A percentile compares a stretch with the other conserved stretches of the same genome.
These are phyloP conservation scores for Leptopilina syphax DNA, from an alignment of 2,888 invertebrate species.

Conservation along the genomic window DNA sequence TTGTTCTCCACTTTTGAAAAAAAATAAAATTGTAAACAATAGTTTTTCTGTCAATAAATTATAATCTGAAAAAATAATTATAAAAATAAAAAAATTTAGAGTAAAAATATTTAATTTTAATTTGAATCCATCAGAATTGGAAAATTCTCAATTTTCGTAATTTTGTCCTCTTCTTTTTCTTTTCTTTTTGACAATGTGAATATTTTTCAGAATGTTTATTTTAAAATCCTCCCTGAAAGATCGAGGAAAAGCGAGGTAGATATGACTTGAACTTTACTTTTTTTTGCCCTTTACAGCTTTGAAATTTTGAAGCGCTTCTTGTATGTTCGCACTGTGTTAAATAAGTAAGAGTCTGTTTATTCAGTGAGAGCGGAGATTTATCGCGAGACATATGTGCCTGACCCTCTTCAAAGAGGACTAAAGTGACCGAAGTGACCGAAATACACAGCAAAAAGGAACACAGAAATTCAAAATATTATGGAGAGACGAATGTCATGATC, in stretches of 20 bases:
- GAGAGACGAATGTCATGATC: constrained; percentile 24
- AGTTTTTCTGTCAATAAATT: too few relatives aligned
- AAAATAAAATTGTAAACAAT: too few relatives aligned
- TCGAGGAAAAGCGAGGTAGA: not conserved
- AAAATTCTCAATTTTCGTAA: too few relatives aligned
- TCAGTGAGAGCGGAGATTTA: constrained; percentile 40
- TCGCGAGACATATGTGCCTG: constrained; percentile 40
- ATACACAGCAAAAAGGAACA: constrained; percentile 21
- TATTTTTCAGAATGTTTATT: not conserved
- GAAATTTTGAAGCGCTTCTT: constrained; percentile 33
- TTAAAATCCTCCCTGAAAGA: not conserved
- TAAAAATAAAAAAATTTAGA: too few relatives aligned
- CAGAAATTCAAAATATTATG: not conserved
- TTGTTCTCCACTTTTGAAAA: too few relatives aligned
- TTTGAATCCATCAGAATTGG: too few relatives aligned
- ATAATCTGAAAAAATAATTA: too few relatives aligned
- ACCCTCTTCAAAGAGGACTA: constrained; percentile 53
- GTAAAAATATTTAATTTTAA: too few relatives aligned
- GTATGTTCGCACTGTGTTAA: constrained; percentile 42
- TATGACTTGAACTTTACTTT: constrained; percentile 11
- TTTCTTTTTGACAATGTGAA: not conserved
- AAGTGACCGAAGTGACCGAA: constrained; percentile 52
- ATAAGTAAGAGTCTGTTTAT: constrained; percentile 38
- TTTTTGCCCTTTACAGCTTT: constrained; percentile 37
- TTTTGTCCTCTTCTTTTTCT: too few relatives aligned